Percentiles rank a stretch among this genome's conserved stretches.
phyloP scores from a whole-genome alignment of 2,113 vertebrate species.

The Corvus moneduloides region DNA sequence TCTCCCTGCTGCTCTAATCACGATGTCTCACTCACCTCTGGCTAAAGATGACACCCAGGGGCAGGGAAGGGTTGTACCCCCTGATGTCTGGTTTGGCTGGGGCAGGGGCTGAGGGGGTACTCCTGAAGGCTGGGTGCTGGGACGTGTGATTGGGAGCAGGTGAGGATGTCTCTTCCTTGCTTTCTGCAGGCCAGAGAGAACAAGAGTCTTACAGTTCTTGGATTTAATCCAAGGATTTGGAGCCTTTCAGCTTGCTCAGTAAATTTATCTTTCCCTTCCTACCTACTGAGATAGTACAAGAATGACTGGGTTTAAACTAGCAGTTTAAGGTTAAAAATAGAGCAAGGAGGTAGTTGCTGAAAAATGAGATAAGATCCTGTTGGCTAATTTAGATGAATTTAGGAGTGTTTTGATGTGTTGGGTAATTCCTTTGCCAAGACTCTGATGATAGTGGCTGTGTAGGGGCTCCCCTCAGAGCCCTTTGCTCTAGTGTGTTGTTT shows the following conservation, averaged over 20 bases:
- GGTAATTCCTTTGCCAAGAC: not conserved
- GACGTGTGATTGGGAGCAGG: not conserved
- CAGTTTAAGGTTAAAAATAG: not conserved
- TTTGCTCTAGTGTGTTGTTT: not conserved
- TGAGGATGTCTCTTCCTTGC: not conserved
- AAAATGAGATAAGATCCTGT: not conserved
- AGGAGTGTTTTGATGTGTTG: not conserved
- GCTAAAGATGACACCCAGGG: not conserved
- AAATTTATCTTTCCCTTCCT: not conserved
- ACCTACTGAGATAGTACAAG: not conserved
- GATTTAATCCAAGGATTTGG: not conserved
- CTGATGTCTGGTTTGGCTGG: not conserved
- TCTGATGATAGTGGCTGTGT: not conserved
- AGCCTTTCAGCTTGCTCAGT: not conserved
- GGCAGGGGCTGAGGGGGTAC: not conserved
- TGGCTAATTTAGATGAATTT: not conserved
- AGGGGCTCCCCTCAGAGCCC: not conserved
- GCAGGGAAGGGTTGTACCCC: not conserved
- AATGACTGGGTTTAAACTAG: not conserved
- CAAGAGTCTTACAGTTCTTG: not conserved
- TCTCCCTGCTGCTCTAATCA: not conserved
- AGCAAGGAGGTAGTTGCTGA: not conserved
- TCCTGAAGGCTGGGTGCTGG: rapidly evolving
- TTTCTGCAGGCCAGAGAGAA: not conserved
- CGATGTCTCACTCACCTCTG: not conserved